Percentiles rank a stretch among this genome's conserved stretches.
Conservation (phyloP, 2,113 vertebrate species). For the Potamarius usumacintae region DNA sequence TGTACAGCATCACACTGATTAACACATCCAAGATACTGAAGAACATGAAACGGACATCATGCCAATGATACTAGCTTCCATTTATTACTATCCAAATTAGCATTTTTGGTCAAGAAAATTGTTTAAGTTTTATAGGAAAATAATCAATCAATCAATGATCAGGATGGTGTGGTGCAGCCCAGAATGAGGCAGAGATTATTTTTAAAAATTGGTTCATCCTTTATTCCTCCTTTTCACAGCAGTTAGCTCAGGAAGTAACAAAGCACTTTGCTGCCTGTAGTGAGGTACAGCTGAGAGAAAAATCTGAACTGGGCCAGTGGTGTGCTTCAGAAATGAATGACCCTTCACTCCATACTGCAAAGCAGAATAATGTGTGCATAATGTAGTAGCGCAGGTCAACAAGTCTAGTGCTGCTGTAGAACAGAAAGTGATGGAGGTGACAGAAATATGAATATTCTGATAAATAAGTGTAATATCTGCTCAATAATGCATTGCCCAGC, state of each 20-base stretch:
- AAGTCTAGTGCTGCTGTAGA: neutral
- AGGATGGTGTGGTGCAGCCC: no score
- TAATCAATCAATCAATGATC: no score
- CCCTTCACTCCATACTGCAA: neutral
- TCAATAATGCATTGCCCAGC: neutral
- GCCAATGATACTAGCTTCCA: neutral
- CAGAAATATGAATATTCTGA: neutral
- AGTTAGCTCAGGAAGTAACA: neutral
- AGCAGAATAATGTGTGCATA: neutral
- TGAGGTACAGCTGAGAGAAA: neutral
- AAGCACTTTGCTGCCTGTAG: neutral
- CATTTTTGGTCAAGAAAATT: no score
- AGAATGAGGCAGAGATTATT: no score
- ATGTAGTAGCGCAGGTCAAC: neutral
- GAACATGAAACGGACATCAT: neutral
- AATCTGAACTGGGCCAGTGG: neutral
- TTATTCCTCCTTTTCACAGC: no score
- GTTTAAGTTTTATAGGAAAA: no score
- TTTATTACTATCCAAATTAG: neutral
- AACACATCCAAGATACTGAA: no score
- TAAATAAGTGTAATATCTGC: neutral
- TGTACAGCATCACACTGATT: no score
- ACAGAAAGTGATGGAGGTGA: neutral
- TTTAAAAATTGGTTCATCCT: no score
- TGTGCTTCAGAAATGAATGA: conserved; percentile 1